A percentile compares a stretch with the other conserved stretches of the same genome.
These are phyloP conservation scores for Ditylenchus dipsaci DNA, from an alignment of 1,140 invertebrate genomes.

Conservation along the genomic window DNA sequence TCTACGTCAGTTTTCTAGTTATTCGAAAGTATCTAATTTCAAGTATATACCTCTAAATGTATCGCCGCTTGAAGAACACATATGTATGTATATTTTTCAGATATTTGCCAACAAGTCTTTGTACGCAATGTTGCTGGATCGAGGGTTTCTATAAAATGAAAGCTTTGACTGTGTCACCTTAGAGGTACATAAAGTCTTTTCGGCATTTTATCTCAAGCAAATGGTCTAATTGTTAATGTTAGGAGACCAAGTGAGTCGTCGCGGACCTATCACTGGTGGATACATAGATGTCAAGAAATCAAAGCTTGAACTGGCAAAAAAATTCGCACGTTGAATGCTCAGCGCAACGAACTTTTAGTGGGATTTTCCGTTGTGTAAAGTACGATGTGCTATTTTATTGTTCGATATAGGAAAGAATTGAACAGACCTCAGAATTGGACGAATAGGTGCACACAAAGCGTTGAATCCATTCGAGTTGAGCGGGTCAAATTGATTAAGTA, in stretches of 20 bases:
- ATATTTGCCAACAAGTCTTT: constrained; percentile 92
- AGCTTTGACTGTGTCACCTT: constrained; percentile 94
- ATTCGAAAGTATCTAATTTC: no score
- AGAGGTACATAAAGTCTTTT: constrained; percentile 71
- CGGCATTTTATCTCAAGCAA: neutral
- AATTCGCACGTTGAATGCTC: constrained; percentile 16
- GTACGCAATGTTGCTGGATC: constrained; percentile 92
- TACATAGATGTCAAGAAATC: constrained; percentile 94
- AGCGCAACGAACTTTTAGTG: constrained; percentile 28
- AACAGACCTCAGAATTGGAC: constrained; percentile 41
- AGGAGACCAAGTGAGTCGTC: constrained; percentile 74
- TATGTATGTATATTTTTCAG: no score
- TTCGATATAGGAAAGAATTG: no score
- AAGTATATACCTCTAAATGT: no score
- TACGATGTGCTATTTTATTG: no score
- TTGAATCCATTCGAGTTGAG: constrained; percentile 28
- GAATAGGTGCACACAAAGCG: constrained; percentile 8
- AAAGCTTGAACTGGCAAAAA: constrained; percentile 90
- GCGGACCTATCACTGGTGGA: constrained; percentile 92
- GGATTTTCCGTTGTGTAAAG: neutral
- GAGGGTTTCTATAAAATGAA: constrained; percentile 82
- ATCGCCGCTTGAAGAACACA: no score
- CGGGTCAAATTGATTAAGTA: constrained; percentile 17
- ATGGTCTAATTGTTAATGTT: constrained; percentile 11
- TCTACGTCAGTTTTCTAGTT: constrained; percentile 70